Percentiles rank a stretch among this genome's conserved stretches.
phyloP scores from a whole-genome alignment of 2,113 vertebrate species.

The Picathartes gymnocephalus region DNA sequence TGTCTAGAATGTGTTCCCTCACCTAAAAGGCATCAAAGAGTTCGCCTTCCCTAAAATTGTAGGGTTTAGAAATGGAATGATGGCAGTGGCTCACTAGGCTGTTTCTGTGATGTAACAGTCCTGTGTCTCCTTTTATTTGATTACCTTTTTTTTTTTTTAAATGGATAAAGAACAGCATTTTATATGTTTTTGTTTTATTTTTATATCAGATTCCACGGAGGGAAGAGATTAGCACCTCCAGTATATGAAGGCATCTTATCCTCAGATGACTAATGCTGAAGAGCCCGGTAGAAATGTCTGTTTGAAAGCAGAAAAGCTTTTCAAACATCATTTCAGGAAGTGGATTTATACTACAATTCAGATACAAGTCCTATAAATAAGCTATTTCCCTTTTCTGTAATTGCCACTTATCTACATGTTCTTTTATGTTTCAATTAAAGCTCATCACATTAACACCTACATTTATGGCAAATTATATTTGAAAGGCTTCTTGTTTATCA shows the following conservation, averaged over 20 bases:
- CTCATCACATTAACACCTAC: background rate
- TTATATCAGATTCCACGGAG: background rate
- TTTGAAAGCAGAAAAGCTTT: background rate
- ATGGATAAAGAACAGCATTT: background rate
- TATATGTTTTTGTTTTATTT: background rate
- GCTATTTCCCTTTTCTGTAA: background rate
- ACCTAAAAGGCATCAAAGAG: background rate
- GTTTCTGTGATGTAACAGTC: background rate
- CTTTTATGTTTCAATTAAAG: background rate
- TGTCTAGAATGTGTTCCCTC: background rate
- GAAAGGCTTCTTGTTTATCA: background rate
- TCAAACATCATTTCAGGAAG: background rate
- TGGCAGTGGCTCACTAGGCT: accelerated
- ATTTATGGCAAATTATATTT: background rate
- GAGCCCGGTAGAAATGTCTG: background rate
- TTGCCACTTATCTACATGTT: background rate
- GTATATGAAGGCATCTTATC: background rate
- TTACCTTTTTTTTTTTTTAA: background rate
- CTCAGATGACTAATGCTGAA: background rate
- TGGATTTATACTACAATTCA: background rate
- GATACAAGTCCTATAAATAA: background rate
- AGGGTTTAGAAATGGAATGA: background rate
- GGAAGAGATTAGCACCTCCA: background rate
- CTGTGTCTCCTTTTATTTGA: background rate
- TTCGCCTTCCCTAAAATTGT: background rate